A percentile compares a stretch with the other conserved stretches of the same genome.
Conservation (phyloP, 37 sponge, comb jelly and placozoan genomes). For the Dysidea cf. avara region DNA sequence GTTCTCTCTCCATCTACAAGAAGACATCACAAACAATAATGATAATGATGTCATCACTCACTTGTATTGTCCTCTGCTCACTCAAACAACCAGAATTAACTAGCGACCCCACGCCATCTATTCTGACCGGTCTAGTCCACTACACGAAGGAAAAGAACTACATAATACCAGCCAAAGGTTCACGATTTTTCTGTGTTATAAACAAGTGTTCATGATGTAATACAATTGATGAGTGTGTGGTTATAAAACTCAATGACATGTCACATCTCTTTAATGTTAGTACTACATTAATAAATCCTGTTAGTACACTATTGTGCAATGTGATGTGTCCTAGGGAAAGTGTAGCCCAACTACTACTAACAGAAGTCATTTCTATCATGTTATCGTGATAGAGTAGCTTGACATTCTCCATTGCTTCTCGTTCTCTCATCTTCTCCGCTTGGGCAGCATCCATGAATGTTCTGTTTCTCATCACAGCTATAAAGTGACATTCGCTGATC, state of each 20-base stretch:
- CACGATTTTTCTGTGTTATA: no score
- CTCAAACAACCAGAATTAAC: conserved; percentile 52
- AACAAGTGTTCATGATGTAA: no score
- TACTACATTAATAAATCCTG: no score
- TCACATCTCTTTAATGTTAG: no score
- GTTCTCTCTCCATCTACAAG: conserved; percentile 51
- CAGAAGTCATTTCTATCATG: conserved; percentile 57
- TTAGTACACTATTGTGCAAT: no score
- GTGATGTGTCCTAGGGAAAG: no score
- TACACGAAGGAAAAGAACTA: neutral
- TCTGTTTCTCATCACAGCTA: conserved; percentile 11
- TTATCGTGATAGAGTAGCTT: conserved; percentile 50
- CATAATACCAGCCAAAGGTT: no score
- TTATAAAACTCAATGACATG: no score
- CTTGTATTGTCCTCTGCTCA: conserved; percentile 41
- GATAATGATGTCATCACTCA: no score
- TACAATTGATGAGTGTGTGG: no score
- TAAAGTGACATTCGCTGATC: neutral
- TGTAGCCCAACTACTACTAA: conserved; percentile 28
- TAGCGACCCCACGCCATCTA: conserved; percentile 11
- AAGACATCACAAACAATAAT: no score
- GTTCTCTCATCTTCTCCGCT: conserved; percentile 67
- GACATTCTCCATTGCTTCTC: conserved; percentile 53
- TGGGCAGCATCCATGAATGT: conserved; percentile 79
- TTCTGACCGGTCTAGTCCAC: conserved; percentile 48